These are phyloP conservation scores for Glaucomys volans DNA, from an alignment of 2,113 vertebrate genomes.

Conservation along the genomic window DNA sequence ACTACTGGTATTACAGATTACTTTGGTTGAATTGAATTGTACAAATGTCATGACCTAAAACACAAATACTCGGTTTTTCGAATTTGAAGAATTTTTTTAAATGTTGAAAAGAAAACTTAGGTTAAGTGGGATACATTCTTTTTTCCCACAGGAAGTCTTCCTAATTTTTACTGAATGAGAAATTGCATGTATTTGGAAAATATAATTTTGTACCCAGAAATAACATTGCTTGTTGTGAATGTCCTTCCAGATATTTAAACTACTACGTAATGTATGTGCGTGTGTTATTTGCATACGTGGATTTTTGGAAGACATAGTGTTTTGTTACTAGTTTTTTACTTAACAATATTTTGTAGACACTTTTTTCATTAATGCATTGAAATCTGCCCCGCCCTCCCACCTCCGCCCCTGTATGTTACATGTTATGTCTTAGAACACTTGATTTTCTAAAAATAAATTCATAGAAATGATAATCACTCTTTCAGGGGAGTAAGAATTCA, in stretches of 20 bases:
- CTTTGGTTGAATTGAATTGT: constrained; percentile 2
- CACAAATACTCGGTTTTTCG: background rate
- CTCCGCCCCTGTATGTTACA: too few species aligned
- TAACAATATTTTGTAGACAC: background rate
- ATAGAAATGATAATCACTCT: background rate
- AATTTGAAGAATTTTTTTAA: background rate
- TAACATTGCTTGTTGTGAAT: too few species aligned
- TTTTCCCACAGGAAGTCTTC: background rate
- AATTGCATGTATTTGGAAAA: constrained; percentile 22
- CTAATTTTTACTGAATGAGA: constrained; percentile 27
- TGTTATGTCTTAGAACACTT: constrained; percentile 1
- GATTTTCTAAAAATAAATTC: constrained; percentile 25
- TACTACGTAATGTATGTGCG: background rate
- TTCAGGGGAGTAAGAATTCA: background rate
- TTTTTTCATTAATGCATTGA: constrained; percentile 16
- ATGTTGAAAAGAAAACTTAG: background rate
- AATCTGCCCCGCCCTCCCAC: background rate
- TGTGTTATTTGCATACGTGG: background rate
- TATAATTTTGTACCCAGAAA: background rate
- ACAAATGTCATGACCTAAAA: background rate
- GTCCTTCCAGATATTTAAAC: too few species aligned
- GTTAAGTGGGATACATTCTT: background rate
- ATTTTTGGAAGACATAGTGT: background rate
- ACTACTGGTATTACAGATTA: background rate
- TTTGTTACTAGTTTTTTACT: constrained; percentile 5